Evolutionary conservation across 2,113 vertebrate species (phyloP).

Genomic region (Drymodes brunneopygia): DNA sequence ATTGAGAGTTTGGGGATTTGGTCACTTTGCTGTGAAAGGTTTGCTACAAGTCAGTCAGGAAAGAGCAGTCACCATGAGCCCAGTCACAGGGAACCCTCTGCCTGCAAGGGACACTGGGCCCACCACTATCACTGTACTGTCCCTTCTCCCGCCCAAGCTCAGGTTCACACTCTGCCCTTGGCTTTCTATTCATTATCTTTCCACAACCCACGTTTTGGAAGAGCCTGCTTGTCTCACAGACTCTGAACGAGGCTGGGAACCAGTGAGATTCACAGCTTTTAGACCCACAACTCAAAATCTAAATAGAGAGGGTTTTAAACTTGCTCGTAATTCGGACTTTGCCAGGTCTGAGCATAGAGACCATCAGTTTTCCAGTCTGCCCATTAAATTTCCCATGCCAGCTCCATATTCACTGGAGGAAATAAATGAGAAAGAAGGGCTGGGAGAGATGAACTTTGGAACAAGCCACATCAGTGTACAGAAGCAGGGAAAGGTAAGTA

Average conservation of each 20-base stretch:
- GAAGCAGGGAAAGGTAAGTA: constrained; percentile 25
- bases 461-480: not conserved
- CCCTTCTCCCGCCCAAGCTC: not conserved
- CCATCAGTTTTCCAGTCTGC: not conserved
- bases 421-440: not conserved
- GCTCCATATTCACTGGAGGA: not conserved
- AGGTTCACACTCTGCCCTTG: not conserved
- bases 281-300: not conserved
- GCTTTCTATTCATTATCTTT: not conserved
- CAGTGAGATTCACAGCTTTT: not conserved
- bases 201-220: not conserved
- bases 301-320: not conserved
- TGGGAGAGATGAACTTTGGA: not conserved
- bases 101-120: not conserved
- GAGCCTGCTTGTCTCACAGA: not conserved
- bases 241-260: not conserved
- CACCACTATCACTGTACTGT: not conserved
- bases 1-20: not conserved
- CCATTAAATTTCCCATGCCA: not conserved
- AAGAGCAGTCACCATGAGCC: not conserved
- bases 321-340: not conserved
- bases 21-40: not conserved
- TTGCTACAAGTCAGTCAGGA: not conserved
- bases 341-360: not conserved
- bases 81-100: not conserved